Evolutionary conservation across 2,888 invertebrate species (phyloP).

Genomic region (Flabesymbios commensalis): DNA sequence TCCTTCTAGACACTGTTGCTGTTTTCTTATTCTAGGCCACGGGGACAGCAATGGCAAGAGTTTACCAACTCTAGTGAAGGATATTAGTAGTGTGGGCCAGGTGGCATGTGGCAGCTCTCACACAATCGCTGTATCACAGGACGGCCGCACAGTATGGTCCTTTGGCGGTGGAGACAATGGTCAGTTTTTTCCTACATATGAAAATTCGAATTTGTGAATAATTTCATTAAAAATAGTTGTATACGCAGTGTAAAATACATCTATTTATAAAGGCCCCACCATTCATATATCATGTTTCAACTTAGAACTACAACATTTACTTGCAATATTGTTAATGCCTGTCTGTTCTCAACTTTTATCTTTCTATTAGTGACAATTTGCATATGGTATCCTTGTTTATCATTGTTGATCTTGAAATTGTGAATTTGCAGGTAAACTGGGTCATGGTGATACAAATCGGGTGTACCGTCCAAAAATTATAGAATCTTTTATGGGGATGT

Average conservation of each 20-base stretch:
- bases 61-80: constrained; percentile 68
- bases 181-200: too few species aligned
- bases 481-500: constrained; percentile 67
- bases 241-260: too few species aligned
- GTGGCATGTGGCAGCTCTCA: constrained; percentile 71
- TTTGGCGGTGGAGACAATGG: constrained; percentile 68
- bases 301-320: too few species aligned
- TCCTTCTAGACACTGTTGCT: too few species aligned
- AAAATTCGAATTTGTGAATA: too few species aligned
- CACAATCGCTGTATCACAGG: constrained; percentile 68
- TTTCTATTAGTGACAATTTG: neutral
- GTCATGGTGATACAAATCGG: constrained; percentile 63
- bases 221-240: too few species aligned
- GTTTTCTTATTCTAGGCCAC: constrained; percentile 66
- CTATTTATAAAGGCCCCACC: too few species aligned
- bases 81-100: constrained; percentile 66
- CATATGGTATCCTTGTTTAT: neutral
- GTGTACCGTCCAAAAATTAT: constrained; percentile 68
- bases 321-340: too few species aligned
- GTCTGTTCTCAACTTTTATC: neutral
- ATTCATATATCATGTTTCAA: too few species aligned
- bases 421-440: constrained; percentile 59
- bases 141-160: constrained; percentile 69
- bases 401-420: too few species aligned
- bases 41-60: constrained; percentile 68